These are phyloP conservation scores for Luffia ferchaultella DNA, from an alignment of 2,888 invertebrate species.

Conservation along the genomic window DNA sequence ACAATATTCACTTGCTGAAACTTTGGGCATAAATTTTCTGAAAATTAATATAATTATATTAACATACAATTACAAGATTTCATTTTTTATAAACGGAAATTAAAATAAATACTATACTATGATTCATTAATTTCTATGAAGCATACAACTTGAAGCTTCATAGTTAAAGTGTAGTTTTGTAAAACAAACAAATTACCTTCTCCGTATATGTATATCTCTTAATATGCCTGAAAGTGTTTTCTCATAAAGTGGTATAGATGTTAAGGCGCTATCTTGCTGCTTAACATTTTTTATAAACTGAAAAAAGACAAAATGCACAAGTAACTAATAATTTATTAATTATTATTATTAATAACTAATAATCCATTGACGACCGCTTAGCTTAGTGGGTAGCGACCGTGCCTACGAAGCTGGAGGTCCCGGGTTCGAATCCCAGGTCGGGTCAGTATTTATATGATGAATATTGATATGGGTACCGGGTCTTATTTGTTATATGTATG, in stretches of 20 bases:
- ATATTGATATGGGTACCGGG: too few relatives aligned
- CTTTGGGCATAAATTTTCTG: slow-evolving; percentile 91
- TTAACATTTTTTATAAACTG: slow-evolving; percentile 84
- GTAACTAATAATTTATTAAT: slow-evolving; percentile 5
- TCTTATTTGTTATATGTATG: too few relatives aligned
- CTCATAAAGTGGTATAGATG: slow-evolving; percentile 83
- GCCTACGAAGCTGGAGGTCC: too few relatives aligned
- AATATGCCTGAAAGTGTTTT: slow-evolving; percentile 85
- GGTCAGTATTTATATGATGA: too few relatives aligned
- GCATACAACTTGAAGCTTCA: too few relatives aligned
- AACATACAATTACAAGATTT: background rate
- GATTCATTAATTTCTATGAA: background rate
- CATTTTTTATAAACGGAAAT: background rate
- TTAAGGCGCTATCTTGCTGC: slow-evolving; percentile 76
- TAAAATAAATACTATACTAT: slow-evolving; percentile 4
- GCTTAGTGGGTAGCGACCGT: background rate
- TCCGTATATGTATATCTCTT: slow-evolving; percentile 82
- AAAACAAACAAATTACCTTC: too few relatives aligned
- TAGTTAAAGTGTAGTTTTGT: too few relatives aligned
- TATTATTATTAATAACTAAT: background rate
- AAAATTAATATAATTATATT: slow-evolving; percentile 21
- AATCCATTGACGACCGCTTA: background rate
- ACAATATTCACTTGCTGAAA: slow-evolving; percentile 88
- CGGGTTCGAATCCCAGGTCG: too few relatives aligned
- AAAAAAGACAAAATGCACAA: slow-evolving; percentile 24